phyloP scores from a whole-genome alignment of 1,140 invertebrate genomes.

The Penaeus vannamei region DNA sequence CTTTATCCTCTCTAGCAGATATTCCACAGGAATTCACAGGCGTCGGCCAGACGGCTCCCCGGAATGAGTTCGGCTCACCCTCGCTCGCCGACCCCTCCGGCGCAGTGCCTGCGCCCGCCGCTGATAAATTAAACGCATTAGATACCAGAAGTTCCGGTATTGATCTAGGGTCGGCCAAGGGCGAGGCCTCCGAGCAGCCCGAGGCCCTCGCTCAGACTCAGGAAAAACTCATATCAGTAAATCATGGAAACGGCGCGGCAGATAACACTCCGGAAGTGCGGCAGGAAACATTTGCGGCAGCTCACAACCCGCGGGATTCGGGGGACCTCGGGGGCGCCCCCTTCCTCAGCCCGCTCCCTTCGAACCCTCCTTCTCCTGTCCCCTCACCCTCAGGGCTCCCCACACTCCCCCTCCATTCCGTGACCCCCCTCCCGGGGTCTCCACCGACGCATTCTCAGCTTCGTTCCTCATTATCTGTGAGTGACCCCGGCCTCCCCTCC shows the following conservation, averaged over 20 bases:
- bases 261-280: slow-evolving; percentile 16
- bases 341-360: neutral
- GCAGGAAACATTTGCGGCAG: neutral
- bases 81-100: neutral
- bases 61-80: neutral
- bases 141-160: slow-evolving; percentile 47
- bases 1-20: slow-evolving; percentile 42
- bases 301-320: neutral
- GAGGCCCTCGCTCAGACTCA: neutral
- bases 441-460: no score
- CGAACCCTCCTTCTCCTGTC: neutral
- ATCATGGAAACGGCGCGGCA: slow-evolving; percentile 9
- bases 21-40: slow-evolving; percentile 38
- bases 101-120: neutral
- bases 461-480: no score
- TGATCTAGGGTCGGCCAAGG: slow-evolving; percentile 24
- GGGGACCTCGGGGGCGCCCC: neutral
- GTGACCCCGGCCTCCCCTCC: no score
- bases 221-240: slow-evolving; percentile 35
- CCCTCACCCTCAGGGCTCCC: neutral
- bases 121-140: slow-evolving; percentile 49
- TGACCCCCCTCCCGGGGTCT: no score
- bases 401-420: no score
- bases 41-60: neutral
- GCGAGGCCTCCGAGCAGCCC: neutral